Conservation (phyloP, 2,888 invertebrate genomes). For the Ceratothoa steindachneri region DNA sequence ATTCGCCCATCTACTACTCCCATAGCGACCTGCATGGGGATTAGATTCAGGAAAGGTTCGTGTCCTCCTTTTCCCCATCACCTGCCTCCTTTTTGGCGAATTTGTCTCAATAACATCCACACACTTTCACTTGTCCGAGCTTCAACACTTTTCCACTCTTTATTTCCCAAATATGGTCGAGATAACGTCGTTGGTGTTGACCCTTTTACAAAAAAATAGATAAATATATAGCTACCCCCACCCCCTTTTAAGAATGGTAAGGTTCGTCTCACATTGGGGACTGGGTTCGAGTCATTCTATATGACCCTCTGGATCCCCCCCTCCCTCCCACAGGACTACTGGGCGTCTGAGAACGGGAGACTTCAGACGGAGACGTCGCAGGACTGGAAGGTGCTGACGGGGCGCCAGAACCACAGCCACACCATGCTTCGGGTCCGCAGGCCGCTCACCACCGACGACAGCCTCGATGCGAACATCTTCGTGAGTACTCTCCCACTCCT, state of each 20-base stretch:
- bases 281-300: too few relatives aligned
- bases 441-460: constrained; percentile 18
- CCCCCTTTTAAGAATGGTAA: too few relatives aligned
- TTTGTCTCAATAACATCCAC: too few relatives aligned
- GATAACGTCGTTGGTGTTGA: neutral
- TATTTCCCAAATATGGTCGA: neutral
- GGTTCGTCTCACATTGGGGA: too few relatives aligned
- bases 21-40: too few relatives aligned
- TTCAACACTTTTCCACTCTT: neutral
- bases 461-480: constrained; percentile 19
- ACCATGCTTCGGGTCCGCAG: constrained; percentile 34
- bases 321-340: constrained; percentile 23
- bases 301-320: too few relatives aligned
- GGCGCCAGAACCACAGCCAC: constrained; percentile 28
- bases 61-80: too few relatives aligned
- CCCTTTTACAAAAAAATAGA: neutral
- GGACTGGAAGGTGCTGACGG: constrained; percentile 35
- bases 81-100: too few relatives aligned
- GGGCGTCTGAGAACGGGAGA: constrained; percentile 30
- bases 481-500: constrained; percentile 11
- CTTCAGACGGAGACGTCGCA: constrained; percentile 22
- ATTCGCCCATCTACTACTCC: too few relatives aligned
- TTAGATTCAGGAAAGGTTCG: too few relatives aligned
- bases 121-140: neutral
- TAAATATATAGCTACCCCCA: neutral